phyloP scores from a whole-genome alignment of 2,113 vertebrate genomes.

The Catharus minimus region DNA sequence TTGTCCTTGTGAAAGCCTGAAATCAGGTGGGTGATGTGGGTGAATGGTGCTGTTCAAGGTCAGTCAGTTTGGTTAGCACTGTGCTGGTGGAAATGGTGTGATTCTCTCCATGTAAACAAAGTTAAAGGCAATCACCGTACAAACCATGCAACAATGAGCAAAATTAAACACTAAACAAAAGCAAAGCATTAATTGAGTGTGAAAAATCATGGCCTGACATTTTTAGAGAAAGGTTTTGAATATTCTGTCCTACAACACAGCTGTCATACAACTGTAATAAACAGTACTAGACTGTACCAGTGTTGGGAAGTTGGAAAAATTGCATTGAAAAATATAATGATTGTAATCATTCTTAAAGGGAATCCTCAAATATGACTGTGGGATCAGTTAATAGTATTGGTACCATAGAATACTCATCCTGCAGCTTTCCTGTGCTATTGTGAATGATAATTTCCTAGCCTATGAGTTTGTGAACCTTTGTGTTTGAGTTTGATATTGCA shows the following conservation, averaged over 20 bases:
- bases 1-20: background rate
- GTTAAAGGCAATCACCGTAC: background rate
- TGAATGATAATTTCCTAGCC: background rate
- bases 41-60: background rate
- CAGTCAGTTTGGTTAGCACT: background rate
- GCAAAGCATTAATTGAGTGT: background rate
- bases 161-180: background rate
- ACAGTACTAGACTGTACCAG: background rate
- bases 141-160: background rate
- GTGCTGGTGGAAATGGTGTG: background rate
- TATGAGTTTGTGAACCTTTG: background rate
- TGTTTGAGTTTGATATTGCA: background rate
- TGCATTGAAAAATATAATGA: fast-evolving
- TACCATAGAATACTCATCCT: background rate
- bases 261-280: background rate
- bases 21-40: background rate
- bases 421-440: background rate
- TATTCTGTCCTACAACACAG: background rate
- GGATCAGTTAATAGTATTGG: background rate
- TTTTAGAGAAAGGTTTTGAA: background rate
- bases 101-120: background rate
- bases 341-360: background rate
- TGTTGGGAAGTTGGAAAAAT: background rate
- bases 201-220: background rate
- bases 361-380: background rate